phyloP scores from a whole-genome alignment of 2,113 vertebrate genomes.

The Trinectes maculatus region DNA sequence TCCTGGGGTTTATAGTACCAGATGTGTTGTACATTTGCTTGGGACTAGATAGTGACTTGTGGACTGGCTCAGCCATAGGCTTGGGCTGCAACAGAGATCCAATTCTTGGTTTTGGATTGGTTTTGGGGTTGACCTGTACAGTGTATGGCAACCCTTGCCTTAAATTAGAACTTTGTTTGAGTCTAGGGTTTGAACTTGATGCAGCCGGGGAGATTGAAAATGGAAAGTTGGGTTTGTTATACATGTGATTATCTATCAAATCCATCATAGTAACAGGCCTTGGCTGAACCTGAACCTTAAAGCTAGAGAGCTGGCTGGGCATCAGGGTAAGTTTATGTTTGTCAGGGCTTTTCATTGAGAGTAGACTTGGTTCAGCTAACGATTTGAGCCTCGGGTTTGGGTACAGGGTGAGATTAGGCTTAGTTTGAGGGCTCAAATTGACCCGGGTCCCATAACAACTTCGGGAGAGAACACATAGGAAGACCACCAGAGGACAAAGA shows the following conservation, averaged over 20 bases:
- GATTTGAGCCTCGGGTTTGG: slow-evolving; percentile 1
- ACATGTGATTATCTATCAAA: not conserved
- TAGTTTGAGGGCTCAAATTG: slow-evolving; percentile 18
- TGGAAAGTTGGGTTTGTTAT: slow-evolving; percentile 2
- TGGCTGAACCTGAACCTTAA: slow-evolving; percentile 5
- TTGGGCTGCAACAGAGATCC: not conserved
- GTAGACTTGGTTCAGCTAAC: slow-evolving; percentile 1
- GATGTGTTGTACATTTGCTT: slow-evolving; percentile 3
- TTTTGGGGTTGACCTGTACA: not conserved
- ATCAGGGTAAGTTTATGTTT: not conserved
- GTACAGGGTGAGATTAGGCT: slow-evolving; percentile 19
- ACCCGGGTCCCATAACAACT: slow-evolving; percentile 81
- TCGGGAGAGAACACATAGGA: slow-evolving; percentile 87
- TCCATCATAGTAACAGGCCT: not conserved
- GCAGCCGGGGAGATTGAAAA: not conserved
- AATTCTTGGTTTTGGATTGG: slow-evolving; percentile 1
- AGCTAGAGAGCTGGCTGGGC: not conserved
- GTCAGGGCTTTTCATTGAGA: slow-evolving; percentile 10
- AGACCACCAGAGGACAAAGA: slow-evolving; percentile 88
- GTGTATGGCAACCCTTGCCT: not conserved
- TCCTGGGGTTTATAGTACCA: not conserved
- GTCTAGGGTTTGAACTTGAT: slow-evolving; percentile 17
- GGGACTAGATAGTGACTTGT: not conserved
- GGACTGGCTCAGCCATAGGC: not conserved
- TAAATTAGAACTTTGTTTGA: slow-evolving; percentile 16